Conservation (phyloP, 1,140 invertebrate genomes). For the Caenorhabditis latens region DNA sequence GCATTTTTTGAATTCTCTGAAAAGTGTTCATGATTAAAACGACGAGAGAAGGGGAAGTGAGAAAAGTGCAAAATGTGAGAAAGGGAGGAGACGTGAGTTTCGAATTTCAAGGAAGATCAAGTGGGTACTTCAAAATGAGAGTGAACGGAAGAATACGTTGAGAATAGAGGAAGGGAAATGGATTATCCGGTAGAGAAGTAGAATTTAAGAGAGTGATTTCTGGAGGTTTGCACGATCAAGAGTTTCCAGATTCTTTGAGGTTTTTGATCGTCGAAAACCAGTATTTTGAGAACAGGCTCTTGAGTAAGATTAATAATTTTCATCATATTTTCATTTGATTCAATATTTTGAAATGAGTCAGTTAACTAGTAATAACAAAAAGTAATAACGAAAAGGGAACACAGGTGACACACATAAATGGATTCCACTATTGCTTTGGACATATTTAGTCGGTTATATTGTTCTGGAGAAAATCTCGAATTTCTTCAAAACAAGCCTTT, state of each 20-base stretch:
- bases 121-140: slow-evolving; percentile 35
- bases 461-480: slow-evolving; percentile 30
- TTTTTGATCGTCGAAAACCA: no score
- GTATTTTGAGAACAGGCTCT: no score
- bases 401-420: slow-evolving; percentile 16
- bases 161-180: not conserved
- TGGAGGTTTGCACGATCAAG: no score
- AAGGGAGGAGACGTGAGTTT: slow-evolving; percentile 13
- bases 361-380: not conserved
- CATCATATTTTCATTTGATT: no score
- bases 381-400: not conserved
- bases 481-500: slow-evolving; percentile 40
- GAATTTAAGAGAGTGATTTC: not conserved
- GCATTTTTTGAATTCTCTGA: slow-evolving; percentile 14
- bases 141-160: slow-evolving; percentile 41
- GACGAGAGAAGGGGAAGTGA: not conserved
- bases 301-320: no score
- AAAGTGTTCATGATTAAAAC: not conserved
- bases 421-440: slow-evolving; percentile 23
- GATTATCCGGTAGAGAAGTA: not conserved
- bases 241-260: no score
- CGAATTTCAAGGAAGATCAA: slow-evolving; percentile 52
- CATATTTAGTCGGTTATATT: slow-evolving; percentile 12
- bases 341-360: not conserved
- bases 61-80: slow-evolving; percentile 15